A percentile compares a stretch with the other conserved stretches of the same genome.
Conservation (phyloP, 2,113 vertebrate genomes). For the Tapirus terrestris region DNA sequence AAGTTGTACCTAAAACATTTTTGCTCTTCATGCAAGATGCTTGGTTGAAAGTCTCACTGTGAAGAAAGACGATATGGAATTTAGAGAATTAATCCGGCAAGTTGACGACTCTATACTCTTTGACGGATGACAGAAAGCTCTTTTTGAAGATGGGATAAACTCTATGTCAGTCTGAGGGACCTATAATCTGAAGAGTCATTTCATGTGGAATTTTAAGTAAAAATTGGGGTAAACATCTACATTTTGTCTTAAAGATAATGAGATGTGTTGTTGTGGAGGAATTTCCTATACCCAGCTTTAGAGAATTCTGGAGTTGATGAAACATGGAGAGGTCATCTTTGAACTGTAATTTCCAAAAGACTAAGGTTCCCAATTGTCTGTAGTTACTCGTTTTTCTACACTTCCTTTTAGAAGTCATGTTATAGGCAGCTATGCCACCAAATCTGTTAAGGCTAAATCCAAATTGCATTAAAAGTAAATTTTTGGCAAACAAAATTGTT, state of each 20-base stretch:
- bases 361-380: not conserved
- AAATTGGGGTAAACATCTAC: not conserved
- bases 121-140: not conserved
- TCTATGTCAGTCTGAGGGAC: not conserved
- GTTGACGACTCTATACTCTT: not conserved
- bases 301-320: not conserved
- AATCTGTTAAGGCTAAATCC: not conserved
- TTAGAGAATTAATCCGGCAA: slow-evolving; percentile 29
- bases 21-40: not conserved
- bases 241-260: slow-evolving; percentile 53
- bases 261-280: not conserved
- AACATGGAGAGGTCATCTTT: not conserved
- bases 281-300: not conserved
- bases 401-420: not conserved
- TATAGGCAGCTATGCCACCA: not conserved
- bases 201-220: not conserved
- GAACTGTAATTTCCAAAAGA: not conserved
- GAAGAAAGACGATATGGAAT: not conserved
- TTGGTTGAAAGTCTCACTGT: not conserved
- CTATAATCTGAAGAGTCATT: not conserved
- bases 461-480: slow-evolving; percentile 42
- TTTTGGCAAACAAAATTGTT: slow-evolving; percentile 41
- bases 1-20: not conserved
- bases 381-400: not conserved
- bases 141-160: not conserved